These are phyloP conservation scores for Octopus sinensis DNA, from an alignment of 1,140 invertebrate species.

Conservation along the genomic window DNA sequence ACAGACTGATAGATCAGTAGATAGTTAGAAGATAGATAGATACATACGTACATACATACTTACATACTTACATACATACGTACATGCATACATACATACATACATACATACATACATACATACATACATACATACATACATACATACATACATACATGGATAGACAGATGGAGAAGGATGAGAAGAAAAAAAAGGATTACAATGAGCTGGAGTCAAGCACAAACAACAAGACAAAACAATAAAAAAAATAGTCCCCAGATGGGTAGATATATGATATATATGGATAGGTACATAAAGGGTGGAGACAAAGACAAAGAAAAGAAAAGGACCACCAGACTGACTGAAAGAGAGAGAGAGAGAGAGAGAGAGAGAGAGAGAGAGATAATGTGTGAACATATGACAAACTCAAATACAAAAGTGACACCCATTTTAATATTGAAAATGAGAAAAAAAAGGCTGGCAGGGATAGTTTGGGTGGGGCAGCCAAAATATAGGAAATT, in stretches of 20 bases:
- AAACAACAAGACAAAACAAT: background rate
- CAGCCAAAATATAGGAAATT: too few relatives aligned
- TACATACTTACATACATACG: background rate
- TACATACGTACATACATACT: background rate
- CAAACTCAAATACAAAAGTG: too few relatives aligned
- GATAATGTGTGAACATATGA: background rate
- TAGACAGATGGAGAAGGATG: background rate
- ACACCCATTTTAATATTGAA: too few relatives aligned
- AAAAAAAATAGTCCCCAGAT: background rate
- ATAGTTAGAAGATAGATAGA: too few relatives aligned
- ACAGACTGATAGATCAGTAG: too few relatives aligned
- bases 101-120: background rate
- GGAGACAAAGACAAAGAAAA: background rate
- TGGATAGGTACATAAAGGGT: background rate
- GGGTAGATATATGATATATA: background rate
- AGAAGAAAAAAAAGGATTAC: background rate
- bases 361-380: background rate
- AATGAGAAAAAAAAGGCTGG: too few relatives aligned
- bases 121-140: background rate
- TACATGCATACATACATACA: background rate
- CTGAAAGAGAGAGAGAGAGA: background rate
- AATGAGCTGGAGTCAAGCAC: background rate
- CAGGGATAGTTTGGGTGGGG: too few relatives aligned
- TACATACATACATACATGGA: background rate
- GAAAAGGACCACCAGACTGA: constrained; percentile 3